These are phyloP conservation scores for Amiota communis DNA, from an alignment of 2,888 invertebrate genomes.

Conservation along the genomic window DNA sequence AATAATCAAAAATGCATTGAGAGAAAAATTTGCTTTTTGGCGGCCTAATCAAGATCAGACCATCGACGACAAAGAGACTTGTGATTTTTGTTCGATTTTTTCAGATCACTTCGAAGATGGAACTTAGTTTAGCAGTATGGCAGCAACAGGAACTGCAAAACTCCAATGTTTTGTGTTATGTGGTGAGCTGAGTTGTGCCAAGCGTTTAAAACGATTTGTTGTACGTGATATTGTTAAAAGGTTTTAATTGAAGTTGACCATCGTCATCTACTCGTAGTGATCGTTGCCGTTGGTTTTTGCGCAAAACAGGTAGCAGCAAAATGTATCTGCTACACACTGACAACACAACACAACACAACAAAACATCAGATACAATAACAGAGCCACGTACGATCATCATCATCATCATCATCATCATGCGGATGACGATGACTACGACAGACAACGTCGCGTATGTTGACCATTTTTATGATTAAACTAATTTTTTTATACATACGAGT, in stretches of 20 bases:
- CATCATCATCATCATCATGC: too few relatives aligned
- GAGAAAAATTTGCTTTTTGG: not conserved
- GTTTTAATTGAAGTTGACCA: conserved; percentile 70
- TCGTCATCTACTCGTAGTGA: conserved; percentile 39
- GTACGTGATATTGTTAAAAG: conserved; percentile 72
- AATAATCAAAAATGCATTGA: not conserved
- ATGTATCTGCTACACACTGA: conserved; percentile 32
- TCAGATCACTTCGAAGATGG: too few relatives aligned
- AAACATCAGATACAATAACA: conserved; percentile 3
- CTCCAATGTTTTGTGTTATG: conserved; percentile 62
- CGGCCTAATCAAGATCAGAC: conserved; percentile 24
- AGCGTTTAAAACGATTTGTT: conserved; percentile 53
- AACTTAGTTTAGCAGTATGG: not conserved
- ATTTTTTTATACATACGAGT: conserved; percentile 60
- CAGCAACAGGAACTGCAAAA: conserved; percentile 50
- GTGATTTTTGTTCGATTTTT: too few relatives aligned
- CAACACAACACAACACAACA: not conserved
- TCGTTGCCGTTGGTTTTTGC: conserved; percentile 41
- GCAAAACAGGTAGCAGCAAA: conserved; percentile 63
- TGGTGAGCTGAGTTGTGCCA: not conserved
- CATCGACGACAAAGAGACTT: too few relatives aligned
- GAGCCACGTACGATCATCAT: conserved; percentile 5
- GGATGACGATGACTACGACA: conserved; percentile 12
- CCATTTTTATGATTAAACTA: conserved; percentile 70
- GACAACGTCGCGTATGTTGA: conserved; percentile 52